phyloP scores from a whole-genome alignment of 2,888 invertebrate genomes.

The Erannis defoliaria region DNA sequence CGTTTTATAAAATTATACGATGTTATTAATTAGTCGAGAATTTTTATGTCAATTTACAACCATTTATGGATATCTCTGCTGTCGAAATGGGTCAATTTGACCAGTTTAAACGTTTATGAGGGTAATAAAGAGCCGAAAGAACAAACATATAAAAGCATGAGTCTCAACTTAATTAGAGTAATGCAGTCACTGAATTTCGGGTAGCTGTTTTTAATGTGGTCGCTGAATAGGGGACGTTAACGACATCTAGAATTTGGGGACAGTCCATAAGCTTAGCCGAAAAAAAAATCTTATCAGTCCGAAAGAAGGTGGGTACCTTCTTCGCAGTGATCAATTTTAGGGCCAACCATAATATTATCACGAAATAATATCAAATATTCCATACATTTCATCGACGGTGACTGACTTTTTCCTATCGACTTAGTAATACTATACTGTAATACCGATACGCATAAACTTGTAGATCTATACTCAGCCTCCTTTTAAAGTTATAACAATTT shows the following conservation, averaged over 20 bases:
- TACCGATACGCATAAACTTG: too few relatives aligned
- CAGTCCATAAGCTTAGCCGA: constrained; percentile 3
- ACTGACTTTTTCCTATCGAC: too few relatives aligned
- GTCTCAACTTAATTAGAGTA: constrained; percentile 75
- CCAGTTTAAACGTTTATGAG: constrained; percentile 59
- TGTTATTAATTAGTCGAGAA: constrained; percentile 62
- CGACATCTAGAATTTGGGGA: background rate
- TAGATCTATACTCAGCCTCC: too few relatives aligned
- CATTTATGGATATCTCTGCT: constrained; percentile 52
- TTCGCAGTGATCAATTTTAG: too few relatives aligned
- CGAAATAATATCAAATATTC: too few relatives aligned
- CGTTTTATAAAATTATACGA: constrained; percentile 51
- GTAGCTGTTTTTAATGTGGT: constrained; percentile 38
- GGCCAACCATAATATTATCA: too few relatives aligned
- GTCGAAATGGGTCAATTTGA: constrained; percentile 57
- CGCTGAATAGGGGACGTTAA: constrained; percentile 25
- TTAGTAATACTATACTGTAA: too few relatives aligned
- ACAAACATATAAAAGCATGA: constrained; percentile 61
- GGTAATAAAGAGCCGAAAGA: constrained; percentile 54
- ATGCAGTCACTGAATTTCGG: constrained; percentile 67
- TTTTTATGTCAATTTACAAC: constrained; percentile 61
- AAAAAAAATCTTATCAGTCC: background rate
- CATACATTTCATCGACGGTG: too few relatives aligned
- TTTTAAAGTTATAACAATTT: too few relatives aligned
- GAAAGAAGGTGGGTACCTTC: too few relatives aligned